phyloP scores from a whole-genome alignment of 2,888 invertebrate genomes.

The Dione juno region DNA sequence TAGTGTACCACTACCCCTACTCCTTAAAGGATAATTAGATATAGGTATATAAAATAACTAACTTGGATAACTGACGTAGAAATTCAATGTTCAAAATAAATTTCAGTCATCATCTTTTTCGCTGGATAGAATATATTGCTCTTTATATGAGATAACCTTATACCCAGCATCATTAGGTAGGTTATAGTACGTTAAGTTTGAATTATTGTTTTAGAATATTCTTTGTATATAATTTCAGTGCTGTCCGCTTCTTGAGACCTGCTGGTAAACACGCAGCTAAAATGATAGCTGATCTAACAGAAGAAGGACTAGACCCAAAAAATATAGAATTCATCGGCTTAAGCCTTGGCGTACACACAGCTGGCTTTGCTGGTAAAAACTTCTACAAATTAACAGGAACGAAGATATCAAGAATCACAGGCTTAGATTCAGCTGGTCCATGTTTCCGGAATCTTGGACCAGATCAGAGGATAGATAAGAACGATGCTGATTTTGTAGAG shows the following conservation, averaged over 20 bases:
- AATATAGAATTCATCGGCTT: constrained; percentile 62
- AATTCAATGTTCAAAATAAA: too few relatives aligned
- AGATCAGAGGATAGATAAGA: constrained; percentile 60
- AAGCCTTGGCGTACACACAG: constrained; percentile 67
- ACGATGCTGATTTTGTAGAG: constrained; percentile 70
- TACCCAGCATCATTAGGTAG: too few relatives aligned
- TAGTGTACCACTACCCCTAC: too few relatives aligned
- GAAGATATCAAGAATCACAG: constrained; percentile 61
- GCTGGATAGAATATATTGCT: too few relatives aligned
- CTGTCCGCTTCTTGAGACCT: constrained; percentile 57
- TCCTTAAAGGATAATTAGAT: too few relatives aligned
- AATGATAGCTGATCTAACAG: constrained; percentile 61
- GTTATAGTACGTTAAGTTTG: too few relatives aligned
- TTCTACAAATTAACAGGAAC: constrained; percentile 58
- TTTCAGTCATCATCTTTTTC: too few relatives aligned
- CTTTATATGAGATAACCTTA: too few relatives aligned
- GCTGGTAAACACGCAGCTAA: constrained; percentile 62
- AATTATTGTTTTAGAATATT: too few relatives aligned
- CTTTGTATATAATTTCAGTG: constrained; percentile 57
- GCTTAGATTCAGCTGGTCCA: constrained; percentile 67
- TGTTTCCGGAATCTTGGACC: constrained; percentile 67
- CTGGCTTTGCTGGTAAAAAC: constrained; percentile 67
- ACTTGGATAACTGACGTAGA: too few relatives aligned
- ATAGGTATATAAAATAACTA: too few relatives aligned
- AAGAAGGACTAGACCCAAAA: constrained; percentile 62